These are phyloP conservation scores for Tupaia chinensis DNA, from an alignment of 2,113 vertebrate genomes.

Conservation along the genomic window DNA sequence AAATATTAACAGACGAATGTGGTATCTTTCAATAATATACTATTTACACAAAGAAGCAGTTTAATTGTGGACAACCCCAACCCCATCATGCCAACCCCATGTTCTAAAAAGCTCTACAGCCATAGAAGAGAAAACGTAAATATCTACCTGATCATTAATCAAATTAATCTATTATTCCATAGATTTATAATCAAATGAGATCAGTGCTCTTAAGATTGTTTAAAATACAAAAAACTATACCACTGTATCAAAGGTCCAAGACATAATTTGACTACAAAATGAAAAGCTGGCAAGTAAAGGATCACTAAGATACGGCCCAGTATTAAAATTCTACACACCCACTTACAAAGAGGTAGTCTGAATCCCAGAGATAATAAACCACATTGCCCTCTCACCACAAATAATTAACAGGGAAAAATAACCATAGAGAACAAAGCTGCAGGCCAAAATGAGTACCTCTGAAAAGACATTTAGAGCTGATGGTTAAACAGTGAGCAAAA, in stretches of 20 bases:
- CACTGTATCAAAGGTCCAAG: background rate
- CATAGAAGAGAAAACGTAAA: background rate
- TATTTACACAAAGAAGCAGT: background rate
- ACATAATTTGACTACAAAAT: background rate
- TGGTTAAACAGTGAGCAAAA: constrained; percentile 20
- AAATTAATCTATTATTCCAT: background rate
- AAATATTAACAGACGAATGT: background rate
- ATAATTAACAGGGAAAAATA: background rate
- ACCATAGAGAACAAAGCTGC: background rate
- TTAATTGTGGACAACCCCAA: too few species aligned
- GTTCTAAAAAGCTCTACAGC: background rate
- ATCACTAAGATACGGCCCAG: background rate
- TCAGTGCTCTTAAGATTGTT: background rate
- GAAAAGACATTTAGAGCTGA: background rate
- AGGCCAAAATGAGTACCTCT: background rate
- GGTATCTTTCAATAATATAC: background rate
- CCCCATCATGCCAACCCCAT: background rate
- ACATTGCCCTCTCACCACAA: background rate
- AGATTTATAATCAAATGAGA: background rate
- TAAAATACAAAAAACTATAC: background rate
- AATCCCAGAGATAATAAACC: background rate
- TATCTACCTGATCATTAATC: background rate
- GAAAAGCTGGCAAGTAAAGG: background rate
- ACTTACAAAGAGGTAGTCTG: background rate
- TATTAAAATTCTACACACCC: background rate